Base-by-base conservation (phyloP, 2,113 vertebrate genomes). In the Gambusia holbrooki region DNA sequence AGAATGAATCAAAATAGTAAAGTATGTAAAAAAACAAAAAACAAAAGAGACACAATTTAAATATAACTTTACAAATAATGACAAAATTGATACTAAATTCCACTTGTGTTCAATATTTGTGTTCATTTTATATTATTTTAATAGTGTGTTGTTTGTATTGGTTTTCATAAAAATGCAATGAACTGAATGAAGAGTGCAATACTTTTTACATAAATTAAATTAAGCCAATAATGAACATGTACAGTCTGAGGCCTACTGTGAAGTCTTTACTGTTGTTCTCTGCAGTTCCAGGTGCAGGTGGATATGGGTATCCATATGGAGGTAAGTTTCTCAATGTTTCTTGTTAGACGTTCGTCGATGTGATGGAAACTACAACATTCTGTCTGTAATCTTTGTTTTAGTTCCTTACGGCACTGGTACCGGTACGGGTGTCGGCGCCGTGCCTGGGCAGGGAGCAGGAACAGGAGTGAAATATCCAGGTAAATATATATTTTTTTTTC, bases 391-490 rank as follows among this genome's bases (percentile, higher is more conserved):
- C 27, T 66, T 15, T 87, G 22, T 85, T 33, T 33, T 51, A 94
- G 90, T 64, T 60, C 89, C 88, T 71, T 91, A 80, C 45, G 86
- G 88, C 58, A 65, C 62, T 51, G 87, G 80, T 37, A 65, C 62
- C 51, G 87, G 80, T 37, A 65, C 62, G 45, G 87, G 80, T 1
- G 5, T 69, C 0, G 84, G 84, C 1, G 28, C 62, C 13, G 86
- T 81, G 33, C 5, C 69, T 64, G 80, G 73, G 64, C 27, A 76
- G 51, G 91, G 90, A 83, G 32, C 45, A 6, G 90, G 63, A 61
- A 67, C 76, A 25, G 93, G 90, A 74, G 90, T 84, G 14, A 94
- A 92, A 82, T 84, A 88, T 73, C 90, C 92, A 78, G 90, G 61
- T 74, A 65, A 19, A n/a, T 1, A 35, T 35, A 11, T n/a, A n/a